phyloP scores from a whole-genome alignment of 2,888 invertebrate genomes.

The Ceriagrion tenellum region DNA sequence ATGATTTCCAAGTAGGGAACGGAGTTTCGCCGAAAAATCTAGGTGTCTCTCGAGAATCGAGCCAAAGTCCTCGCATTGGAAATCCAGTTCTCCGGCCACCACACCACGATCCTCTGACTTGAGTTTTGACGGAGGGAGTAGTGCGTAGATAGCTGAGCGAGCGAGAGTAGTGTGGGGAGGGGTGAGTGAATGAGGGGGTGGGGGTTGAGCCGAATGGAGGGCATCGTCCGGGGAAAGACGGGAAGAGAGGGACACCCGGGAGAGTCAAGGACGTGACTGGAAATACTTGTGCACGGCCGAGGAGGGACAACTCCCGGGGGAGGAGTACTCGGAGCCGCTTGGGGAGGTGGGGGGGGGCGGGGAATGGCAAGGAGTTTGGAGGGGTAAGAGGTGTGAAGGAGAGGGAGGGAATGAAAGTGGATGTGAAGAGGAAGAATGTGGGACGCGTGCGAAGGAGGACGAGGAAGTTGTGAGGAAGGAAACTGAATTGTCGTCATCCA shows the following conservation, averaged over 20 bases:
- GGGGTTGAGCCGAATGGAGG: neutral
- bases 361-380: neutral
- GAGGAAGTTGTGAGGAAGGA: neutral
- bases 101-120: too few relatives aligned
- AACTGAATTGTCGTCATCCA: neutral
- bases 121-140: neutral
- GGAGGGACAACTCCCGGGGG: neutral
- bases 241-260: neutral
- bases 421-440: neutral
- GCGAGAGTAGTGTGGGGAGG: neutral
- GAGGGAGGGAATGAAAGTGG: neutral
- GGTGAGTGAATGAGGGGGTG: neutral
- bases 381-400: neutral
- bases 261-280: slow-evolving; percentile 49
- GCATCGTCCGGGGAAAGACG: neutral
- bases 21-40: too few relatives aligned
- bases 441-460: neutral
- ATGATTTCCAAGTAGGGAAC: too few relatives aligned
- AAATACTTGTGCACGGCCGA: slow-evolving; percentile 27
- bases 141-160: slow-evolving; percentile 6
- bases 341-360: neutral
- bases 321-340: neutral
- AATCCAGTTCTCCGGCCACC: too few relatives aligned
- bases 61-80: too few relatives aligned
- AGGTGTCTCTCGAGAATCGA: too few relatives aligned